Conservation (phyloP, 2,888 invertebrate genomes). For the Idaea straminata region DNA sequence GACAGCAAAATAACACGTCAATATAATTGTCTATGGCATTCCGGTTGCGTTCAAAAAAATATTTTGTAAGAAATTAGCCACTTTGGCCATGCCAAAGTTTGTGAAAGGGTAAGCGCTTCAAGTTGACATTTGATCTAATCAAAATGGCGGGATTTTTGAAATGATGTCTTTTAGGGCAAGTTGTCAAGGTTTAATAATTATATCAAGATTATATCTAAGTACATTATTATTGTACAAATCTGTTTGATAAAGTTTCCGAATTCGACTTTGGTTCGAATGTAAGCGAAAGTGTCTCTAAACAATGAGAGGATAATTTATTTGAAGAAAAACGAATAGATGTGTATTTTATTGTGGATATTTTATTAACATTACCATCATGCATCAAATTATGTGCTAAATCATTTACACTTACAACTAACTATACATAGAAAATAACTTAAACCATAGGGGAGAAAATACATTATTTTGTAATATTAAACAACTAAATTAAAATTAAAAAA, state of each 20-base stretch:
- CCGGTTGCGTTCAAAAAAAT: constrained; percentile 28
- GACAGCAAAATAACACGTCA: constrained; percentile 67
- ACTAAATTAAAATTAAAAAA: constrained; percentile 70
- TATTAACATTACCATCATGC: constrained; percentile 81
- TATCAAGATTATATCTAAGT: too few species aligned
- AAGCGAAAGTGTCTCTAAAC: too few species aligned
- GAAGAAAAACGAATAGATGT: constrained; percentile 50
- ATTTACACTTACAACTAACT: constrained; percentile 80
- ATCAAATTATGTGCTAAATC: constrained; percentile 79
- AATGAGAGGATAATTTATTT: too few species aligned
- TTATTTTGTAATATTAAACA: constrained; percentile 75
- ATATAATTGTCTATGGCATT: constrained; percentile 38
- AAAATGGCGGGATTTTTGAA: too few species aligned
- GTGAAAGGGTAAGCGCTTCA: too few species aligned
- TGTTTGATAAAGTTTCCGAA: too few species aligned
- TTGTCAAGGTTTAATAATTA: too few species aligned
- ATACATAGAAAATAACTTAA: constrained; percentile 81
- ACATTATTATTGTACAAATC: too few species aligned
- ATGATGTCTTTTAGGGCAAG: too few species aligned
- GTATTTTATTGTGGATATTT: constrained; percentile 79
- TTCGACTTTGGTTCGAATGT: too few species aligned
- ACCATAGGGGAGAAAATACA: constrained; percentile 78
- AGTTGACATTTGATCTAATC: too few species aligned
- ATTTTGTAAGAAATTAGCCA: background rate
- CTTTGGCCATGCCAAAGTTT: too few species aligned